A percentile compares a stretch with the other conserved stretches of the same genome.
These are phyloP conservation scores for Falco berigora DNA, from an alignment of 2,797 vertebrate species.

Conservation along the genomic window DNA sequence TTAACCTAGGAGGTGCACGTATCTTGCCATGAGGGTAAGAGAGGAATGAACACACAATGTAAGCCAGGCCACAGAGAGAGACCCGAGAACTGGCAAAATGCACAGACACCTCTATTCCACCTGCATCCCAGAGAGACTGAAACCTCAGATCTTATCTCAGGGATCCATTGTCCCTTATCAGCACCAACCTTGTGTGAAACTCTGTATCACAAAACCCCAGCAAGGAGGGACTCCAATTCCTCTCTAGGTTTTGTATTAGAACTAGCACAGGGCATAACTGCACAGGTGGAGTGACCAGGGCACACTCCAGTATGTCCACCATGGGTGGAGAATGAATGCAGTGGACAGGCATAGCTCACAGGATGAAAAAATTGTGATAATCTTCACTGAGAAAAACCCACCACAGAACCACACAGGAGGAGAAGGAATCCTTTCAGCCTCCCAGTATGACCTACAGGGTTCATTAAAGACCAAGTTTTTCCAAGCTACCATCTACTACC, in stretches of 20 bases:
- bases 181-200: neutral
- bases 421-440: neutral
- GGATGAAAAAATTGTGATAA: neutral
- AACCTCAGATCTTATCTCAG: neutral
- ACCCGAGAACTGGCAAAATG: accelerated
- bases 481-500: neutral
- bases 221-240: neutral
- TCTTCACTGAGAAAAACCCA: neutral
- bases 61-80: neutral
- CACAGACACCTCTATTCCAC: neutral
- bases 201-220: neutral
- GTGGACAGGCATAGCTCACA: neutral
- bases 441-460: neutral
- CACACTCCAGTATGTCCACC: neutral
- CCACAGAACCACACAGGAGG: neutral
- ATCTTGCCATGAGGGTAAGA: neutral
- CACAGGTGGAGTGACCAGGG: neutral
- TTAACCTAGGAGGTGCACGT: accelerated
- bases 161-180: neutral
- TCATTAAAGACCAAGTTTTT: neutral
- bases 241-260: neutral
- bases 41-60: neutral
- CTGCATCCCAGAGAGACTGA: neutral
- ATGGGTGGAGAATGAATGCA: neutral
- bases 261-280: neutral